These are phyloP conservation scores for Dryobota labecula DNA, from an alignment of 2,888 invertebrate genomes.

Conservation along the genomic window DNA sequence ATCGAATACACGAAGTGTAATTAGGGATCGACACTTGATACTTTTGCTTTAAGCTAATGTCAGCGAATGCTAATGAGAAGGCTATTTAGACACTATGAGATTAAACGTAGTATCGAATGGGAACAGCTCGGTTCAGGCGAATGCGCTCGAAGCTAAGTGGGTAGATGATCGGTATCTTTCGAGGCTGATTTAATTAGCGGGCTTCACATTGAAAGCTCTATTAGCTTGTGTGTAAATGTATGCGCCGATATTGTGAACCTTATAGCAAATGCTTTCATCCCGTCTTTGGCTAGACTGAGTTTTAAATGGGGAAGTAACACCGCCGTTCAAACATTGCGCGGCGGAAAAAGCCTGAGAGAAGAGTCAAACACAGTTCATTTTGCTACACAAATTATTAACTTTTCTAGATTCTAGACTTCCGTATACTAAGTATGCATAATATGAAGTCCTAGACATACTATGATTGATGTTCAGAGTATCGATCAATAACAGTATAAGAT, in stretches of 20 bases:
- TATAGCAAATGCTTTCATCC: constrained; percentile 23
- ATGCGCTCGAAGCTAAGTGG: constrained; percentile 33
- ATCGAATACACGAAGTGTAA: constrained; percentile 19
- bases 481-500: constrained; percentile 9
- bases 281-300: constrained; percentile 12
- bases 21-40: constrained; percentile 10
- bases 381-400: not conserved
- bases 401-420: not conserved
- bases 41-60: constrained; percentile 19
- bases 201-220: constrained; percentile 34
- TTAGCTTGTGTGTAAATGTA: constrained; percentile 19
- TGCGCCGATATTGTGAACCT: constrained; percentile 16
- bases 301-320: constrained; percentile 46
- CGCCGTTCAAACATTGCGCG: not conserved
- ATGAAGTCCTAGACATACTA: not conserved
- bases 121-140: constrained; percentile 9
- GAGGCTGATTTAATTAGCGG: constrained; percentile 47
- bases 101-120: constrained; percentile 13
- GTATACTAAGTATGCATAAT: not conserved
- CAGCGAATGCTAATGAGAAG: constrained; percentile 30
- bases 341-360: not conserved
- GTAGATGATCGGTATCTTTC: constrained; percentile 47
- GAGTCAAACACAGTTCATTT: constrained; percentile 3
- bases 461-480: constrained; percentile 9
- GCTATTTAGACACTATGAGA: constrained; percentile 24